Conservation (phyloP, 2,797 vertebrate genomes). For the Lerista edwardsae region DNA sequence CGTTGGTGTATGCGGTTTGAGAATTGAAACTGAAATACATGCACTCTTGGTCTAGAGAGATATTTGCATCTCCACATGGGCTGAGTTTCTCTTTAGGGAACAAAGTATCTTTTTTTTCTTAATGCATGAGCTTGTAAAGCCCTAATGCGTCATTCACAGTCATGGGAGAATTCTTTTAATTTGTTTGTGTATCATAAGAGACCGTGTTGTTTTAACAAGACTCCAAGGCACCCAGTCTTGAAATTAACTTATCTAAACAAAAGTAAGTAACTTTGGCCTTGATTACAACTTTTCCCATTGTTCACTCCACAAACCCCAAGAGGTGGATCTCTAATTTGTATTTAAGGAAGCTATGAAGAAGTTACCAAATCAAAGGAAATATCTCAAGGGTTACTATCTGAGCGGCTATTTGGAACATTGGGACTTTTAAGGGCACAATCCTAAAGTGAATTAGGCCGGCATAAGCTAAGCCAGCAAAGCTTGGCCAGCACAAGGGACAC, state of each 20-base stretch:
- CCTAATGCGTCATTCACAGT: not conserved
- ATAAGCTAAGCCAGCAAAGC: too few species aligned
- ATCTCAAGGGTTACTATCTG: not conserved
- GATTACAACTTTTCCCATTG: not conserved
- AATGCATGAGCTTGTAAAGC: not conserved
- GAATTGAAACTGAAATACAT: not conserved
- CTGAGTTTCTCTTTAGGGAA: not conserved
- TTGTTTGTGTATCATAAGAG: not conserved
- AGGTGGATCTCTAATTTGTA: not conserved
- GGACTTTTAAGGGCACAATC: too few species aligned
- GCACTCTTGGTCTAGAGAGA: not conserved
- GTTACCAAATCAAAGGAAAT: not conserved
- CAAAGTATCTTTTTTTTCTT: not conserved
- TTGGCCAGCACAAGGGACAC: too few species aligned
- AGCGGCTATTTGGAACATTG: not conserved
- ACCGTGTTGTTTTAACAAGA: slow-evolving; percentile 1
- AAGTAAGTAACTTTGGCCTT: not conserved
- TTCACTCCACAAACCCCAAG: not conserved
- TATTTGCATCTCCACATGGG: not conserved
- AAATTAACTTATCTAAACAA: not conserved
- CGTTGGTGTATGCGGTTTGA: not conserved
- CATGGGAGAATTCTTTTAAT: slow-evolving; percentile 9
- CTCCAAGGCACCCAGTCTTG: not conserved
- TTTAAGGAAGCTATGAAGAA: not conserved
- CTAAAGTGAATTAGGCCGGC: too few species aligned